Percentiles rank a stretch among this genome's conserved stretches.
phyloP scores from a whole-genome alignment of 2,113 vertebrate genomes.

The Motacilla tschutschensis region DNA sequence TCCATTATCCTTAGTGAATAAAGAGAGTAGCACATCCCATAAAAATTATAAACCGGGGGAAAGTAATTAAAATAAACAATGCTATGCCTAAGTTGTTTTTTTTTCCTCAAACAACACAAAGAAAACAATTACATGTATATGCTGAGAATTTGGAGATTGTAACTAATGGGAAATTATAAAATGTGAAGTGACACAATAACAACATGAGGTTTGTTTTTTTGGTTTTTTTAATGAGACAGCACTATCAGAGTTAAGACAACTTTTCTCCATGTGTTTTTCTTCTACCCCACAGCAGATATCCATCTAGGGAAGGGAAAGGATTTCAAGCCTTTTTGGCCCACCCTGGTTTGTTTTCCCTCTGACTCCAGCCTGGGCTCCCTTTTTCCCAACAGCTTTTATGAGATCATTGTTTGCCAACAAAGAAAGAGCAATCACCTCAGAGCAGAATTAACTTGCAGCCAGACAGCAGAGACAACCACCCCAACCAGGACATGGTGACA shows the following conservation, averaged over 20 bases:
- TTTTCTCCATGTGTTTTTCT: neutral
- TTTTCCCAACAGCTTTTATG: neutral
- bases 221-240: neutral
- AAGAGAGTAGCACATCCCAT: neutral
- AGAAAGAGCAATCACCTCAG: neutral
- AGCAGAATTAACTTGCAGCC: neutral
- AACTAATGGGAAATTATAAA: neutral
- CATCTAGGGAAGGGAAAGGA: neutral
- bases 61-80: neutral
- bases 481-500: rapidly evolving
- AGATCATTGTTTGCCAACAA: neutral
- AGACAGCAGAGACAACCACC: neutral
- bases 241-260: neutral
- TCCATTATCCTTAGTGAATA: neutral
- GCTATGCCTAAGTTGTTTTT: neutral
- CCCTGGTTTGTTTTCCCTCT: neutral
- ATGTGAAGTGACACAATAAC: neutral
- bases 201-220: neutral
- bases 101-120: neutral
- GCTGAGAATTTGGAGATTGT: neutral
- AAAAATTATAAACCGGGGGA: neutral
- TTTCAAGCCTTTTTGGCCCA: neutral
- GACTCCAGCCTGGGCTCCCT: neutral
- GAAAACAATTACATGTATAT: neutral
- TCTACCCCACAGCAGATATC: neutral